Evolutionary conservation across 2,888 invertebrate genomes (phyloP), one percentile per base, ranked within the genome.

Genomic region (Thecocarcelia acutangulata): DNA sequence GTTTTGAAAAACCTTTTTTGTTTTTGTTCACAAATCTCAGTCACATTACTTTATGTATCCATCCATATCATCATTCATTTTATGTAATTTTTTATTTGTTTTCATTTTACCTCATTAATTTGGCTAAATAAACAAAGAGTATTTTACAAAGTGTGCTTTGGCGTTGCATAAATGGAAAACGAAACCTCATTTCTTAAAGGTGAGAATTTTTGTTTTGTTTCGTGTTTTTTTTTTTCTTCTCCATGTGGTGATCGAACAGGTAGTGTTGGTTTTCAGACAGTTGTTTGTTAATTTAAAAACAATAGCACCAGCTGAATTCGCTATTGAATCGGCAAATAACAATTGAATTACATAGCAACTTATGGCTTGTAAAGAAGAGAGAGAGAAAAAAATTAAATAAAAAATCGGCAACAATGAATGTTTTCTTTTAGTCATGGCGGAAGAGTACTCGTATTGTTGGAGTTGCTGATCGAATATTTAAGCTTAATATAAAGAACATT

Each of bases 401-500:
- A 50, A 68, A 44, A 19, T 6, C 59, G 64, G 42, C 68, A 63
- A 50, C 69, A 56, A 74, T 77, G 50, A 69, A 33, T 74, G 64
- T 61, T 52, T 77, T 59, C 40, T 17, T 63, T 52, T 59, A 69
- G 63, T 28, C 48, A 69, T 73, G 24, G 50, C 82, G 58, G 69
- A 82, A 82, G 73, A 73, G 50, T 74, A 73, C 73, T 69, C 40
- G 46, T 63, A 33, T 28, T 28, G 28, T 28, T 28, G 54, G 56
- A n/a, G 33, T 33, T 68, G 46, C 61, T 76, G 72, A 13, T 56
- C 54, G n/a, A 58, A 28, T 56, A 17, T 54, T 77, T 40, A 48
- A 63, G 46, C 44, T 37, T 37, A 63, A 8, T 46, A 33, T 21
- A 37, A 59, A 52, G 17, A 58, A 9, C 21, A 5, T 11, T 58